These are phyloP conservation scores for Adineta ricciae DNA, from an alignment of 2,888 invertebrate species.

Conservation along the genomic window DNA sequence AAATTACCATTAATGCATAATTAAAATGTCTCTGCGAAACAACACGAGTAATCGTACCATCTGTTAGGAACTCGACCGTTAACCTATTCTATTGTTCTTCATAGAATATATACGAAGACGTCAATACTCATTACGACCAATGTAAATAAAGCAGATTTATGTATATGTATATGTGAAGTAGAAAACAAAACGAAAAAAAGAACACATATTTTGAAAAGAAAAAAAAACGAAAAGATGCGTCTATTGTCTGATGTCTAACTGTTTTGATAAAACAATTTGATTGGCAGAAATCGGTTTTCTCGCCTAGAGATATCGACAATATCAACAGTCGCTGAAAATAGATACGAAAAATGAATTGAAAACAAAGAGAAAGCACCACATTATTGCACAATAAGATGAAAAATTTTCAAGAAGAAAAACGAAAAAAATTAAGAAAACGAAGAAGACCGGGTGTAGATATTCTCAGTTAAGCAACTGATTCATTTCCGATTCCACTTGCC, in stretches of 20 bases:
- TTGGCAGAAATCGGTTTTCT: background rate
- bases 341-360: background rate
- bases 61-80: background rate
- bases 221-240: background rate
- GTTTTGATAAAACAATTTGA: background rate
- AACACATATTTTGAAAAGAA: background rate
- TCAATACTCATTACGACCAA: too few species aligned
- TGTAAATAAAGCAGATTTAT: too few species aligned
- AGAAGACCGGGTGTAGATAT: background rate
- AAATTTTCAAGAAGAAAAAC: background rate
- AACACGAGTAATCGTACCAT: background rate
- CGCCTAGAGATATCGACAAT: background rate
- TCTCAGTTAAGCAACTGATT: background rate
- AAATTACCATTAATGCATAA: background rate
- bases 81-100: too few species aligned
- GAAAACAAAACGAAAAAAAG: background rate
- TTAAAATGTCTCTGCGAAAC: background rate
- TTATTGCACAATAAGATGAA: background rate
- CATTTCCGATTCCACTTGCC: background rate
- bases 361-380: background rate
- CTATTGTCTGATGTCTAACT: background rate
- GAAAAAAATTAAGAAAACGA: background rate
- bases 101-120: too few species aligned
- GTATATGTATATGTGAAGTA: background rate
- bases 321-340: background rate